Percentiles rank a stretch among this genome's conserved stretches.
phyloP scores from a whole-genome alignment of 1,140 invertebrate genomes.

The Panulirus ornatus region DNA sequence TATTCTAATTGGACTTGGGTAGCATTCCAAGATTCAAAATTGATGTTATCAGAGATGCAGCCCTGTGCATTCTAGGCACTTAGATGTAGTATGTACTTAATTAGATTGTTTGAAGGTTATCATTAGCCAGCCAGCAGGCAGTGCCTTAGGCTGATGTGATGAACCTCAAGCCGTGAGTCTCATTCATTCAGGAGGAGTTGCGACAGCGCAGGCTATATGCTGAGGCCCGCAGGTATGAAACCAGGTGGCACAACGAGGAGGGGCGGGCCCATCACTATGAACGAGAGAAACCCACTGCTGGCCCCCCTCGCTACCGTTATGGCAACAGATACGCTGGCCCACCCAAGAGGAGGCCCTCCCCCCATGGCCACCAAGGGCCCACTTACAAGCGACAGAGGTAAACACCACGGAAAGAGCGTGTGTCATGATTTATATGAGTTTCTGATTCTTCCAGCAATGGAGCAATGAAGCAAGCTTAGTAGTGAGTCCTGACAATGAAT shows the following conservation, averaged over 20 bases:
- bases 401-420: conserved; percentile 34
- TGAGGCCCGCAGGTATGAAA: conserved; percentile 48
- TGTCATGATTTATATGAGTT: conserved; percentile 55
- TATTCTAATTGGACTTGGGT: conserved; percentile 38
- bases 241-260: conserved; percentile 44
- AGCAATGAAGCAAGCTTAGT: conserved; percentile 36
- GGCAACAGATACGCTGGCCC: conserved; percentile 48
- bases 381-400: conserved; percentile 57
- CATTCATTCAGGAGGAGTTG: conserved; percentile 59
- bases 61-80: conserved; percentile 44
- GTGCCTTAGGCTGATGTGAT: conserved; percentile 37
- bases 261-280: conserved; percentile 49
- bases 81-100: conserved; percentile 50
- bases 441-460: conserved; percentile 51
- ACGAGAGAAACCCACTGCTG: conserved; percentile 40
- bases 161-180: conserved; percentile 48
- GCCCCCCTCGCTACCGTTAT: conserved; percentile 46
- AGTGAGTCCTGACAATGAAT: conserved; percentile 1
- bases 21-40: conserved; percentile 35
- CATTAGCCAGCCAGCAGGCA: conserved; percentile 46
- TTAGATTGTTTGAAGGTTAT: conserved; percentile 37
- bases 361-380: conserved; percentile 39
- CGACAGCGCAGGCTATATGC: conserved; percentile 46
- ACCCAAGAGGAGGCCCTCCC: conserved; percentile 42
- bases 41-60: conserved; percentile 36